These are phyloP conservation scores for Albula glossodonta DNA, from an alignment of 2,113 vertebrate genomes.

Conservation along the genomic window DNA sequence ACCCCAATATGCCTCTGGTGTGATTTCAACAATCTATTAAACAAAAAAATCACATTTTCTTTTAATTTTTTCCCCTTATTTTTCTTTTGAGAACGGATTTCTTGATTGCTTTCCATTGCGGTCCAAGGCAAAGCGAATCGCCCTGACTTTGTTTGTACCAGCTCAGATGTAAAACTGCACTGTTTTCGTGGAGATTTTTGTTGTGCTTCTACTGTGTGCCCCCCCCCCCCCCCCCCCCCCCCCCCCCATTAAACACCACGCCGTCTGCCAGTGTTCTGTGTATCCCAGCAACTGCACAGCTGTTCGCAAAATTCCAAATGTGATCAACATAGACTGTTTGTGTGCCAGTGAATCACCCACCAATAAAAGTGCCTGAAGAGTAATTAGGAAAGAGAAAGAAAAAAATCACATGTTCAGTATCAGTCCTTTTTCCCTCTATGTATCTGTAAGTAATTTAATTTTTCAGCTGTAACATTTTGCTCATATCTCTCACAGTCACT, in stretches of 20 bases:
- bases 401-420: neutral
- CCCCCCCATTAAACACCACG: neutral
- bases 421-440: neutral
- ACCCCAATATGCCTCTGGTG: neutral
- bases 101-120: neutral
- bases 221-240: too few relatives aligned
- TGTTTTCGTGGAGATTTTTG: neutral
- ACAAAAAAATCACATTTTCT: neutral
- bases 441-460: neutral
- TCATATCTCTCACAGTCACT: neutral
- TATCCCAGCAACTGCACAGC: neutral
- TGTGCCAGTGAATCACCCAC: neutral
- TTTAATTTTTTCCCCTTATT: neutral
- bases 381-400: neutral
- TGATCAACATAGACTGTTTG: neutral
- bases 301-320: conserved; percentile 7
- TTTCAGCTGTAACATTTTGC: neutral
- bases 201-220: neutral
- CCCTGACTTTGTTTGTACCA: neutral
- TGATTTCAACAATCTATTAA: neutral
- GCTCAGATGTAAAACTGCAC: neutral
- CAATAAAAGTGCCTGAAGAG: conserved; percentile 5
- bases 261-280: neutral
- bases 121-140: neutral
- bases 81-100: neutral